Base-by-base conservation (phyloP, 2,888 invertebrate genomes). In the Caenorhabditis drosophilae region DNA sequence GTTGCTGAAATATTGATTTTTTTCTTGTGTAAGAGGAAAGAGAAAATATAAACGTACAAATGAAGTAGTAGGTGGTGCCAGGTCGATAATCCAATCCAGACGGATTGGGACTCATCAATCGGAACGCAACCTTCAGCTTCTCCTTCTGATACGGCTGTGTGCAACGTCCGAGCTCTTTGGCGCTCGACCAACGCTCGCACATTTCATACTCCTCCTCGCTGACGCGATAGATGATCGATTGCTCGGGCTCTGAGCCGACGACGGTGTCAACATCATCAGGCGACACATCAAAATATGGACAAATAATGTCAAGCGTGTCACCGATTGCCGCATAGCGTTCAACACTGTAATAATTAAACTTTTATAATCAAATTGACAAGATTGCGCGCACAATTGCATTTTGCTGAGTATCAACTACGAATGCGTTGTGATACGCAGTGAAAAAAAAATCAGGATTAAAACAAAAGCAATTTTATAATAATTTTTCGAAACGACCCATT, bases 251-350 rank as follows among this genome's bases (percentile, higher is more conserved):
- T 38, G 51, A 58, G n/a, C n/a, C n/a, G n/a, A n/a, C n/a, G n/a
- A n/a, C n/a, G n/a, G n/a, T n/a, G n/a, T n/a, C n/a, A n/a, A n/a
- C n/a, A n/a, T n/a, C n/a, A n/a, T n/a, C n/a, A n/a, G n/a, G n/a
- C 15, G 58, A 49, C 25, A 59, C 53, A 27, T 61, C 69, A 54
- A 59, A 70, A 51, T 41, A 66, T 22, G 75, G 75, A 42, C 75
- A 75, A 15, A 63, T 41, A 9, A 75, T 73, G 52, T 75, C 75
- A n/a, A 75, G 52, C 3, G 69, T 64, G 54, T 75, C 75, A 20
- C 73, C 75, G 18, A 71, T 70, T 36, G 70, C 73, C 15, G 73
- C 73, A 36, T 69, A 73, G 34, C 73, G 64, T 59, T 73, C 73
- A 23, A 67, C 62, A 50, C 73, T 73, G 66, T 22, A 73, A 73